Evolutionary conservation across 1,140 invertebrate genomes (phyloP), one percentile per base, ranked within the genome.

Genomic region (Cheumatopsyche charites): DNA sequence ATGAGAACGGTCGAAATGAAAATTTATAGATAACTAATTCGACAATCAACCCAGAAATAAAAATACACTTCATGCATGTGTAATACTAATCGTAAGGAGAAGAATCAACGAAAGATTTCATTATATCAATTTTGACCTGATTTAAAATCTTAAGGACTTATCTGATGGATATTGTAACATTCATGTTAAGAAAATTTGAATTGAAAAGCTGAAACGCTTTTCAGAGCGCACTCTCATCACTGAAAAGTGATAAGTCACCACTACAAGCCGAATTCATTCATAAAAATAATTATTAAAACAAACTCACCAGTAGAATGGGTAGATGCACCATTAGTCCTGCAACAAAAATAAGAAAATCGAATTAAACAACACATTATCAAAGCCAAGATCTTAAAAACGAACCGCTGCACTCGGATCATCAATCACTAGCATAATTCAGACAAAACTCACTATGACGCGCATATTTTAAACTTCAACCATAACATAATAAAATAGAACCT

Each of bases 321-420:
- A 83, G 73, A 74, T 83, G 82, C 81, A 83, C 82, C 82, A 83
- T 83, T 82, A 80, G 82, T 78, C 82, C 82, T 83, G 81, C 66
- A 81, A 80, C 70, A 78, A 81, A 75, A 52, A 74, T 74, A 77
- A 76, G 74, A 67, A 69, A 5, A 42, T 11, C n/a, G n/a, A n/a
- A 26, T 62, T 26, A 26, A 26, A 13, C 1, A 6, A 36, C 29
- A 36, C 29, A 36, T 9, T 4, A 4, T 36, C 29, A 9, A 36
- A 36, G 13, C 11, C 15, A 13, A n/a, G 13, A 47, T 47, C 43
- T 2, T 7, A 47, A 47, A 47, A 47, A 7, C 11, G 2, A n/a
- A 47, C 21, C 25, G 23, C 12, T 58, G 55, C 55, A 58, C 13
- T n/a, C 4, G 1, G 21, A 25, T 25, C 55, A 58, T 58, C 23